A percentile compares a stretch with the other conserved stretches of the same genome.
Conservation (phyloP, 2,888 invertebrate species). For the Bedellia somnulentella region DNA sequence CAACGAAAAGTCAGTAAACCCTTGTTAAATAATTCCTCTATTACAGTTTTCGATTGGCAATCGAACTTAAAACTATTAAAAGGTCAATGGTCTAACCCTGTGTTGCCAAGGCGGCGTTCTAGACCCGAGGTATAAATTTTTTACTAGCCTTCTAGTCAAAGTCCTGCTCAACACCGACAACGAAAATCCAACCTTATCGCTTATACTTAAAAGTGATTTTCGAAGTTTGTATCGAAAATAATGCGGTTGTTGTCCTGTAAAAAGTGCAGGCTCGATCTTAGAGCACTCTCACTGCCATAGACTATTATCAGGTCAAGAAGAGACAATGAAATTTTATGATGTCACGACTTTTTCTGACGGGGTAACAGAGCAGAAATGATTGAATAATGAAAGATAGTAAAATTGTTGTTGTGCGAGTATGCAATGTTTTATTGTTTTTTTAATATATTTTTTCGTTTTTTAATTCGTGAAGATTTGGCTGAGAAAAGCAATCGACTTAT, state of each 20-base stretch:
- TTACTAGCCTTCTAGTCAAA: slow-evolving; percentile 7
- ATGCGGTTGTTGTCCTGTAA: slow-evolving; percentile 22
- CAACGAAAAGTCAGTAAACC: no score
- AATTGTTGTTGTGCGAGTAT: no score
- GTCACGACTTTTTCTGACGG: slow-evolving; percentile 1
- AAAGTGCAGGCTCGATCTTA: background rate
- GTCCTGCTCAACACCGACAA: background rate
- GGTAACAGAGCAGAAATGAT: background rate
- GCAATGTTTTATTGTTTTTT: no score
- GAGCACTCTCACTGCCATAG: background rate
- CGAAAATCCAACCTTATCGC: background rate
- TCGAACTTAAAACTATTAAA: slow-evolving; percentile 1
- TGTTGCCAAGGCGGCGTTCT: slow-evolving; percentile 5
- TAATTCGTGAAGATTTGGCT: no score
- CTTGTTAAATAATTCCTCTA: no score
- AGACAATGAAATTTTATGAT: slow-evolving; percentile 2
- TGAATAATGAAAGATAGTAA: background rate
- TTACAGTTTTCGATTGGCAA: no score
- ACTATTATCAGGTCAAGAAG: background rate
- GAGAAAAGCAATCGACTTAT: no score
- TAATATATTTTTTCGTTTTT: no score
- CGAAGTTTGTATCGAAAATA: slow-evolving; percentile 12
- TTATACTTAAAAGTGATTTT: background rate
- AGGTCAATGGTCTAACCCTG: slow-evolving; percentile 5
- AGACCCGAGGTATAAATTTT: slow-evolving; percentile 2